phyloP scores from a whole-genome alignment of 1,140 invertebrate species.

The Sitobion miscanthi region DNA sequence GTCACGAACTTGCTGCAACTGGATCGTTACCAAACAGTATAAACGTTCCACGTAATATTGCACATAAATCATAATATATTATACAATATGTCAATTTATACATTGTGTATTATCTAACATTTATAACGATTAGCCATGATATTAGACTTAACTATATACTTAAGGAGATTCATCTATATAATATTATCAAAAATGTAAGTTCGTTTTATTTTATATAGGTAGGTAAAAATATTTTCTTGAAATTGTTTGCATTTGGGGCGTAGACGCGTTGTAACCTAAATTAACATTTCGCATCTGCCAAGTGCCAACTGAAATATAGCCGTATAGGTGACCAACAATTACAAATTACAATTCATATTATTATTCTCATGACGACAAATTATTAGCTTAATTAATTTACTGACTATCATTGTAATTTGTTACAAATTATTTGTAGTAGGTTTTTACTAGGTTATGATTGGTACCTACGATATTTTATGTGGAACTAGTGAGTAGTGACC shows the following conservation, averaged over 20 bases:
- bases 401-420: too few species aligned
- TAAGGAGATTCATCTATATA: not conserved
- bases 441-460: too few species aligned
- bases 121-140: not conserved
- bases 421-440: too few species aligned
- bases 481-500: not conserved
- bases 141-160: not conserved
- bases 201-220: not conserved
- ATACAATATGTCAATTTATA: not conserved
- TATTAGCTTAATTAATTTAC: too few species aligned
- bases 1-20: conserved; percentile 57
- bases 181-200: not conserved
- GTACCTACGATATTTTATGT: too few species aligned
- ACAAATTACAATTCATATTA: not conserved
- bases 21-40: conserved; percentile 57
- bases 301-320: not conserved
- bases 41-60: conserved; percentile 57
- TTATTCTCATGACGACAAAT: not conserved
- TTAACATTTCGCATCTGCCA: rapidly evolving
- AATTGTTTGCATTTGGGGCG: not conserved
- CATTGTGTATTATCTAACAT: not conserved
- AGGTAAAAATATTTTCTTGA: not conserved
- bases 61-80: not conserved
- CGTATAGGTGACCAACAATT: not conserved
- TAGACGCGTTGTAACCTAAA: not conserved